Base-by-base conservation (phyloP, 2,797 vertebrate genomes). In the Sebastiscus albofasciatus region DNA sequence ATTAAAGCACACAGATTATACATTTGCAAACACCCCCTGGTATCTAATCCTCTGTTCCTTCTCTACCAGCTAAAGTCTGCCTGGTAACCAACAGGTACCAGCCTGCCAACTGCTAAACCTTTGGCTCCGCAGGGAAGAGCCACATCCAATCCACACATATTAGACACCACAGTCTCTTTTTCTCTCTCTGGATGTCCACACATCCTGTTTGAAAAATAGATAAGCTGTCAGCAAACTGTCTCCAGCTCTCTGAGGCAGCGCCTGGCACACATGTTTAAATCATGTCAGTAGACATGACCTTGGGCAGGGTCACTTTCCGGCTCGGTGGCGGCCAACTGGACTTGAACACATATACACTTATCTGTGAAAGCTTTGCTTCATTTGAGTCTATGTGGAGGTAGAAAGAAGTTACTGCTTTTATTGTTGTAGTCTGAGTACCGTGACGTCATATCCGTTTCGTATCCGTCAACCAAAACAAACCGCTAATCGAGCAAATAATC, bases 151-250 rank as follows among this genome's bases (percentile, higher is more conserved):
- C 75, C 64, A 55, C 72, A 83, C 70, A 72, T 34, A 29, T 83
- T 67, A 75, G 42, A 78, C 61, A 8, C 70, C 55, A 54, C 36
- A 22, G 22, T 59, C 74, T 70, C 55, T 70, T 34, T 60, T 22
- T 49, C n/a, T 64, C 61, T 24, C 54, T 26, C 65, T 36, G 56
- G 64, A 80, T 64, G 77, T 79, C 79, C 83, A 69, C 83, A 77
- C 71, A 26, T 79, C 74, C 84, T 14, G 76, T 86, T 87, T 95
- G 85, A 93, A 94, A 94, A 90, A 95, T 93, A 92, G 86, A 95
- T 92, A 83, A 94, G 89, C 92, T 89, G 88, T 94, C 92, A 90
- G 87, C 66, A 4, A 82, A 62, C 14, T 26, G 85, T 90, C 88
- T 91, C 67, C 79, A 71, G 62, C 81, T 81, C 77, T 90, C 83